Conservation (phyloP, 30 jellyfish, hydroid and myxozoan genomes). For the Turritopsis rubra region DNA sequence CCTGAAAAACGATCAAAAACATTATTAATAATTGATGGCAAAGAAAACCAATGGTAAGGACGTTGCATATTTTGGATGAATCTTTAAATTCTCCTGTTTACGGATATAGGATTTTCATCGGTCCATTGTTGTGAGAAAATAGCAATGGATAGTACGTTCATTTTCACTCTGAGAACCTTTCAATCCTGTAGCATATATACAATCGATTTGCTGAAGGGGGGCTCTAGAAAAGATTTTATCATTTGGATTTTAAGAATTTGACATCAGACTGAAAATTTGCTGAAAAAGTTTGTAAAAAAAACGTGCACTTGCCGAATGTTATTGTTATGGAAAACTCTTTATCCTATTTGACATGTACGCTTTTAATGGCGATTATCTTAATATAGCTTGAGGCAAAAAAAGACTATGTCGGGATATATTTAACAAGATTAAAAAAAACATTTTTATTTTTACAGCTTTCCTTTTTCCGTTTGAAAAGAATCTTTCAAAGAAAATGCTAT, state of each 20-base stretch:
- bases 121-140: neutral
- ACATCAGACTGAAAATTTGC: no score
- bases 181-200: no score
- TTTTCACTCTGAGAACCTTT: neutral
- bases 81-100: no score
- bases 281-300: no score
- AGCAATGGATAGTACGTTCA: neutral
- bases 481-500: neutral
- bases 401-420: neutral
- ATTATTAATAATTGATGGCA: constrained; percentile 53
- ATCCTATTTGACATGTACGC: neutral
- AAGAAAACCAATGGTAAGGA: constrained; percentile 84
- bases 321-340: neutral
- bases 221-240: no score
- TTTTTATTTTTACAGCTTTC: neutral
- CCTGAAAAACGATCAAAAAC: constrained; percentile 60
- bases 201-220: no score
- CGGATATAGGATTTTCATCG: neutral
- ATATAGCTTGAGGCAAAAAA: no score
- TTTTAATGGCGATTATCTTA: neutral
- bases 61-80: neutral
- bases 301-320: no score
- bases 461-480: neutral
- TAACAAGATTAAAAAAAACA: neutral
- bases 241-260: no score